A percentile compares a stretch with the other conserved stretches of the same genome.
Evolutionary conservation across 2,888 invertebrate species (phyloP).

Genomic region (Hirtodrosophila confusa): DNA sequence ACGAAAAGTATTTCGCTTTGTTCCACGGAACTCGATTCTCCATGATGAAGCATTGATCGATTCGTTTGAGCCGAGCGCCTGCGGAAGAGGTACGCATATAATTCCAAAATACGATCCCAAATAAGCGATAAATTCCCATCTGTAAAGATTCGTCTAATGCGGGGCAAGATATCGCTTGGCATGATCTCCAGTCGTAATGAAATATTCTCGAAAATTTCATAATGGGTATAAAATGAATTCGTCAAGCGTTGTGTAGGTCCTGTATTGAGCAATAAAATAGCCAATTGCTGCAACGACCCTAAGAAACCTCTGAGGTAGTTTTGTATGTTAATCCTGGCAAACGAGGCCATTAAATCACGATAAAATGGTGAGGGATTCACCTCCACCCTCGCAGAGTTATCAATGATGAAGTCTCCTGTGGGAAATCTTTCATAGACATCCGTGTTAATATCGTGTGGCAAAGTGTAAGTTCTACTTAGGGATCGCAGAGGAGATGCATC

Average conservation of each 20-base stretch:
- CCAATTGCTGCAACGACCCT: background rate
- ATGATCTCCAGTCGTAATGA: background rate
- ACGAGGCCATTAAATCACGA: background rate
- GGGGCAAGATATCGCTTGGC: background rate
- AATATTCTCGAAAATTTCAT: background rate
- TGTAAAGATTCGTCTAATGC: background rate
- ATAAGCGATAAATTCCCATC: background rate
- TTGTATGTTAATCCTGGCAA: background rate
- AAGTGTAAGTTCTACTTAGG: background rate
- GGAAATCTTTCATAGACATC: background rate
- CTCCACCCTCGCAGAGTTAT: background rate
- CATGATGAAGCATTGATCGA: background rate
- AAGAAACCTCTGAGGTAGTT: background rate
- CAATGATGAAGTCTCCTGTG: background rate
- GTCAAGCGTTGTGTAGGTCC: background rate
- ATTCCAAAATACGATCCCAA: background rate
- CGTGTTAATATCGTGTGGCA: slow-evolving; percentile 10
- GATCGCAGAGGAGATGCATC: background rate
- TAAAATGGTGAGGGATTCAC: background rate
- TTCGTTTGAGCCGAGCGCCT: background rate
- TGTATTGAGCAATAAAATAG: background rate
- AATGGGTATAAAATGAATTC: background rate
- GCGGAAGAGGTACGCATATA: too few species aligned
- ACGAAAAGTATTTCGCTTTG: background rate
- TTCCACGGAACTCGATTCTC: background rate